phyloP scores from a whole-genome alignment of 2,888 invertebrate species.

The Abrostola tripartita region DNA sequence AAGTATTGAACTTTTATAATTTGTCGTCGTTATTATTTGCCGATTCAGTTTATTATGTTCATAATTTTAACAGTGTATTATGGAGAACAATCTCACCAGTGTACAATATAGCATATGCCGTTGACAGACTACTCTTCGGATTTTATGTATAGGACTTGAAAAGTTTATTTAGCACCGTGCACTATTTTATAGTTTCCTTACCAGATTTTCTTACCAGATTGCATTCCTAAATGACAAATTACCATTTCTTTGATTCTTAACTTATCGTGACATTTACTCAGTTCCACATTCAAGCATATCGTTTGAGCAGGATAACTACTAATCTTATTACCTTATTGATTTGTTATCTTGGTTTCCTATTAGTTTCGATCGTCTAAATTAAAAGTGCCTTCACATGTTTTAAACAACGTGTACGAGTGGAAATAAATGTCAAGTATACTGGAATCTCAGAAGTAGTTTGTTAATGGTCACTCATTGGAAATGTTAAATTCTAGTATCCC shows the following conservation, averaged over 20 bases:
- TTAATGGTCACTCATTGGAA: slow-evolving; percentile 54
- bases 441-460: slow-evolving; percentile 64
- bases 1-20: slow-evolving; percentile 81
- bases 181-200: slow-evolving; percentile 19
- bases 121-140: slow-evolving; percentile 59
- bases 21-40: slow-evolving; percentile 67
- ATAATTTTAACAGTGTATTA: slow-evolving; percentile 51
- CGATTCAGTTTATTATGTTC: slow-evolving; percentile 52
- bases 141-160: slow-evolving; percentile 22
- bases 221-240: slow-evolving; percentile 9
- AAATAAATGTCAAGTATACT: slow-evolving; percentile 27
- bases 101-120: slow-evolving; percentile 42
- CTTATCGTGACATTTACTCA: too few species aligned
- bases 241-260: slow-evolving; percentile 8
- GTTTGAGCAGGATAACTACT: background rate
- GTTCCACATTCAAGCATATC: too few species aligned
- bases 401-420: slow-evolving; percentile 65
- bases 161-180: slow-evolving; percentile 43
- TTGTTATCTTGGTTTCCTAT: slow-evolving; percentile 19
- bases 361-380: slow-evolving; percentile 67
- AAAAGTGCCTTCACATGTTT: slow-evolving; percentile 82
- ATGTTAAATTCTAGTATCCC: slow-evolving; percentile 62
- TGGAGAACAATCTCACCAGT: slow-evolving; percentile 51
- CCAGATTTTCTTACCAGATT: slow-evolving; percentile 10
- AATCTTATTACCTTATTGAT: slow-evolving; percentile 14